Percentiles rank a stretch among this genome's conserved stretches.
Conservation (phyloP, 2,888 invertebrate genomes). For the Ennomos quercinarius region DNA sequence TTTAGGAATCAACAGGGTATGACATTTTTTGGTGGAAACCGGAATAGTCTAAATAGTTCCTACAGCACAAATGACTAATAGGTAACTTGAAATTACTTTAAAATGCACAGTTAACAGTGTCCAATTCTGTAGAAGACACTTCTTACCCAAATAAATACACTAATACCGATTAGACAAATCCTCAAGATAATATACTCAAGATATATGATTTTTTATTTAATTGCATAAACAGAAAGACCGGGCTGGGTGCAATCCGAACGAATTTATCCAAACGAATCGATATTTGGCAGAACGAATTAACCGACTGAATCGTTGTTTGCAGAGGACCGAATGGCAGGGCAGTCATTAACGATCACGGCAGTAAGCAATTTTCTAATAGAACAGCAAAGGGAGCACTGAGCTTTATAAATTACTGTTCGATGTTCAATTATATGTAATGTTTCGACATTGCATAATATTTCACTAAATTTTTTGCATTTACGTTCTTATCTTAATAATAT, state of each 20-base stretch:
- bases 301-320: slow-evolving; percentile 46
- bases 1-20: no score
- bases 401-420: slow-evolving; percentile 40
- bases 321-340: slow-evolving; percentile 45
- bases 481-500: no score
- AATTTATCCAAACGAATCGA: slow-evolving; percentile 45
- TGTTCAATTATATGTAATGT: slow-evolving; percentile 23
- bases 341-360: slow-evolving; percentile 44
- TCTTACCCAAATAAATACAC: slow-evolving; percentile 2
- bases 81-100: not conserved
- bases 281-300: slow-evolving; percentile 42
- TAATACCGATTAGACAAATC: slow-evolving; percentile 21
- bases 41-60: no score
- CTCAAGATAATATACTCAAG: slow-evolving; percentile 22
- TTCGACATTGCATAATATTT: not conserved
- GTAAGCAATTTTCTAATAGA: slow-evolving; percentile 52
- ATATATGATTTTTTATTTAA: slow-evolving; percentile 27
- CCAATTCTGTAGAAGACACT: not conserved
- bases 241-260: slow-evolving; percentile 42
- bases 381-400: slow-evolving; percentile 35
- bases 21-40: no score
- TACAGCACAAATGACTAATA: no score
- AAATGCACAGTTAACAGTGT: not conserved
- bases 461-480: no score
- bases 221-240: slow-evolving; percentile 43